Percentiles rank a stretch among this genome's conserved stretches.
Conservation (phyloP, 2,113 vertebrate species). For the Mustela lutreola region DNA sequence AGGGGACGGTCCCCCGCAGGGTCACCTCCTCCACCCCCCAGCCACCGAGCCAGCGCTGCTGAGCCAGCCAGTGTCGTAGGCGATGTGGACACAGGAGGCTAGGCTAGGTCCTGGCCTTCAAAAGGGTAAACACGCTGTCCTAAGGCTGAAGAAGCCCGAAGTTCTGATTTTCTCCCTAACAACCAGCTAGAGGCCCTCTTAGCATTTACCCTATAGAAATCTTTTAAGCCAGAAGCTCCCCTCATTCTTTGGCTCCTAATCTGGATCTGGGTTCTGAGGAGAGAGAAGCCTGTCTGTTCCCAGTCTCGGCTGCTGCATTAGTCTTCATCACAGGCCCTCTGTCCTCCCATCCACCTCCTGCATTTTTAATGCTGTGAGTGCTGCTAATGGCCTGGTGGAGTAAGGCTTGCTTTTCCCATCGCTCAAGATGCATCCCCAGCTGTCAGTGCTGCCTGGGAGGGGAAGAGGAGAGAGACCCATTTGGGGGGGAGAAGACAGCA, state of each 20-base stretch:
- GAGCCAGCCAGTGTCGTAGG: neutral
- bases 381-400: constrained; percentile 87
- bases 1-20: neutral
- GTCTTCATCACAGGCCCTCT: neutral
- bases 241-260: neutral
- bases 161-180: neutral
- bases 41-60: neutral
- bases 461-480: neutral
- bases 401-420: constrained; percentile 53
- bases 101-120: neutral
- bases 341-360: constrained; percentile 72
- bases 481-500: neutral
- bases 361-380: constrained; percentile 93
- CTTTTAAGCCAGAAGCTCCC: neutral
- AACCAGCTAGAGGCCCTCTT: neutral
- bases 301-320: neutral
- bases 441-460: neutral
- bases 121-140: neutral
- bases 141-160: neutral
- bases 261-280: neutral
- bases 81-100: neutral
- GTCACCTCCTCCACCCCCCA: neutral
- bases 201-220: neutral
- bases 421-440: neutral
- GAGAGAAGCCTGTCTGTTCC: neutral